Conservation (phyloP, 2,113 vertebrate species). For the Aptenodytes patagonicus region DNA sequence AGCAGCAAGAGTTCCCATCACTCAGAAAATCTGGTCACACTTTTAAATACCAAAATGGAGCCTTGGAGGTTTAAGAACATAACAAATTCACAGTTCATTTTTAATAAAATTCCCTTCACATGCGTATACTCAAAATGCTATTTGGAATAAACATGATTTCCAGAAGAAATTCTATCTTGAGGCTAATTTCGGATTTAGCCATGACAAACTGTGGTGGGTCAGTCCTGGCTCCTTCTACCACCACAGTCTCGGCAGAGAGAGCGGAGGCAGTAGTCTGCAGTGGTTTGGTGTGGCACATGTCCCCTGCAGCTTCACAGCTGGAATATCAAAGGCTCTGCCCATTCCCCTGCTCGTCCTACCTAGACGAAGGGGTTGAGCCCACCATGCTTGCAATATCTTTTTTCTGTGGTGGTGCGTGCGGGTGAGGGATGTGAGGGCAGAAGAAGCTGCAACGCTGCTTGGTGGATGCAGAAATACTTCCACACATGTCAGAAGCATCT, state of each 20-base stretch:
- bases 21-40: not conserved
- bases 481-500: not conserved
- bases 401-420: not conserved
- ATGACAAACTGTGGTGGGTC: not conserved
- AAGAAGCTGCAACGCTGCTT: not conserved
- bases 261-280: not conserved
- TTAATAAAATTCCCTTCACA: not conserved
- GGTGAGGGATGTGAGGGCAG: not conserved
- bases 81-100: not conserved
- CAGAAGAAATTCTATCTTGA: not conserved
- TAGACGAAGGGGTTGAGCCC: not conserved
- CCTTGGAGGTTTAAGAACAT: not conserved
- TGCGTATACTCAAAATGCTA: not conserved
- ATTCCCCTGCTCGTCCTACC: not conserved
- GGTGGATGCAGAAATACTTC: not conserved
- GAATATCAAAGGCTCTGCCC: not conserved
- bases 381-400: fast-evolving
- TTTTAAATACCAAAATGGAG: not conserved
- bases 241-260: not conserved
- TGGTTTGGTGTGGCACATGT: not conserved
- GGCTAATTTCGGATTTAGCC: not conserved
- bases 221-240: not conserved
- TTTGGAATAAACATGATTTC: not conserved
- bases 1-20: not conserved
- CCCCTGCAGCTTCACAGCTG: not conserved